Conservation (phyloP, 2,797 vertebrate species). For the Xyrichtys novacula region DNA sequence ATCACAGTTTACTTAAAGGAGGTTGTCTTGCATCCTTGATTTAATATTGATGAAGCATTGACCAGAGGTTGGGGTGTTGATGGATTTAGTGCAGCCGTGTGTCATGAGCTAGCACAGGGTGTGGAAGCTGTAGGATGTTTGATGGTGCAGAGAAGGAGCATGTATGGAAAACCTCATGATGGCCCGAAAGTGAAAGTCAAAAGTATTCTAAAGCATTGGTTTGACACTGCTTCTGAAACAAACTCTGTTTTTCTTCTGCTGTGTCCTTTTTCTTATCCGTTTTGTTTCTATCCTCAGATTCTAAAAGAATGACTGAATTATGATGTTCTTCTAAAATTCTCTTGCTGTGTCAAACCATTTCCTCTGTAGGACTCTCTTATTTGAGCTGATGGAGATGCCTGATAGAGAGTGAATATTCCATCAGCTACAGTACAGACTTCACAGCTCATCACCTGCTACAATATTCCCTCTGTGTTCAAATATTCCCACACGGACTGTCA, state of each 20-base stretch:
- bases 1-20: neutral
- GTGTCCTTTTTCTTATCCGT: conserved; percentile 11
- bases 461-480: conserved; percentile 53
- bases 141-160: neutral
- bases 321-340: conserved; percentile 19
- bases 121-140: neutral
- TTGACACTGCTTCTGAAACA: neutral
- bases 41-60: neutral
- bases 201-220: neutral
- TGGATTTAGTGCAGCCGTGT: neutral
- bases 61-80: neutral
- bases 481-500: conserved; percentile 58
- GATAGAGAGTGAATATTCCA: conserved; percentile 55
- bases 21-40: neutral
- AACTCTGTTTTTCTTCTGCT: neutral
- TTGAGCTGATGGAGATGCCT: conserved; percentile 41
- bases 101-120: neutral
- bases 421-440: conserved; percentile 49
- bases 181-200: neutral
- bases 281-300: conserved; percentile 6
- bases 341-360: conserved; percentile 39
- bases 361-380: conserved; percentile 14
- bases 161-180: too few species aligned
- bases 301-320: conserved; percentile 27
- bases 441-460: conserved; percentile 61